Evolutionary conservation across 1,140 invertebrate species (phyloP).

Genomic region (Hycleus cichorii): DNA sequence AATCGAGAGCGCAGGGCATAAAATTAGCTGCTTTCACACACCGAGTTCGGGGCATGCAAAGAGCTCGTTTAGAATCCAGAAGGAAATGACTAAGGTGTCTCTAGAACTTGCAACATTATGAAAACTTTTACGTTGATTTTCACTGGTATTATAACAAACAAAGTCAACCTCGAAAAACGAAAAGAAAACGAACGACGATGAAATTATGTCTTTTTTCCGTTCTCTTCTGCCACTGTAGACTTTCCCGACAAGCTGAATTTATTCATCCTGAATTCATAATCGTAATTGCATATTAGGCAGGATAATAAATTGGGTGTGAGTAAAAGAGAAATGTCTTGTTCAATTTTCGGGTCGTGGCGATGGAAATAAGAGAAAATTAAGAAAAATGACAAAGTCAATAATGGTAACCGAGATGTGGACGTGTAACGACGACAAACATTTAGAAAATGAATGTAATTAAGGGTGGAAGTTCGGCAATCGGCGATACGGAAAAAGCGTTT

Average conservation of each 20-base stretch:
- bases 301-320: not conserved
- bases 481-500: too few relatives aligned
- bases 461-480: too few relatives aligned
- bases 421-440: too few relatives aligned
- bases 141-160: too few relatives aligned
- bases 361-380: too few relatives aligned
- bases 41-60: constrained; percentile 17
- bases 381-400: too few relatives aligned
- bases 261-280: constrained; percentile 3
- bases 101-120: constrained; percentile 24
- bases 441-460: too few relatives aligned
- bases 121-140: constrained; percentile 19
- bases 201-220: constrained; percentile 5
- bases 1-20: constrained; percentile 17
- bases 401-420: too few relatives aligned
- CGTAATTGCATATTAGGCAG: constrained; percentile 8
- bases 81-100: constrained; percentile 26
- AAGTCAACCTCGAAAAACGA: too few relatives aligned
- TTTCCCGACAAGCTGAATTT: not conserved
- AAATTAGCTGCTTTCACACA: constrained; percentile 24
- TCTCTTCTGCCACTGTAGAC: not conserved
- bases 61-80: constrained; percentile 21
- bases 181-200: not conserved
- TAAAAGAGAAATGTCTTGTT: too few relatives aligned
- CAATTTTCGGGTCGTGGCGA: too few relatives aligned